These are phyloP conservation scores for Drosophila meridiana DNA, from an alignment of 2,888 invertebrate species.

Conservation along the genomic window DNA sequence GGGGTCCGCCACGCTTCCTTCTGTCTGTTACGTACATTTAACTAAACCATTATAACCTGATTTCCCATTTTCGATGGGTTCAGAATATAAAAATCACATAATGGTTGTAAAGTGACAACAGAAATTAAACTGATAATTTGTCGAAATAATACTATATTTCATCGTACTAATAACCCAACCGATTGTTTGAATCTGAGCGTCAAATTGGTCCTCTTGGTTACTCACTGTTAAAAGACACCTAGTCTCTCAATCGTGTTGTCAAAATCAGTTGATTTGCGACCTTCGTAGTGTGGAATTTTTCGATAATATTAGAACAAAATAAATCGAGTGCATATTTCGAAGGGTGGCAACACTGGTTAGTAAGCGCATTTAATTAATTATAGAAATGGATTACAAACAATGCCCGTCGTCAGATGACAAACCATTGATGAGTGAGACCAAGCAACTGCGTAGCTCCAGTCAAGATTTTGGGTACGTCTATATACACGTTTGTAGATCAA, in stretches of 20 bases:
- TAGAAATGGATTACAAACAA: background rate
- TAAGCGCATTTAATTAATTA: background rate
- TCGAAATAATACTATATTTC: background rate
- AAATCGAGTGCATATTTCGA: conserved; percentile 5
- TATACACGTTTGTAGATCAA: background rate
- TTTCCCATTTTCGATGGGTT: too few relatives aligned
- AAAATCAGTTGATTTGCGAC: background rate
- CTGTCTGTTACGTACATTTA: too few relatives aligned
- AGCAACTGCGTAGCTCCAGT: background rate
- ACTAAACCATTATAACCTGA: too few relatives aligned
- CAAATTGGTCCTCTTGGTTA: background rate
- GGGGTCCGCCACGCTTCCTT: too few relatives aligned
- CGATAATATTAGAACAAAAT: background rate
- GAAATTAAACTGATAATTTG: background rate
- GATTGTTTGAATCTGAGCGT: too few relatives aligned
- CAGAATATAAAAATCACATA: too few relatives aligned
- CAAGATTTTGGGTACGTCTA: conserved; percentile 6
- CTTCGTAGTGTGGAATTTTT: background rate
- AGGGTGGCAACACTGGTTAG: background rate
- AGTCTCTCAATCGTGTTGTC: too few relatives aligned
- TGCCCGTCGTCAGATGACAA: background rate
- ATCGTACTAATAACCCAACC: too few relatives aligned
- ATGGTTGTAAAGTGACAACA: background rate
- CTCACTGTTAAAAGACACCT: too few relatives aligned
- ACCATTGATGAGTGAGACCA: background rate